Percentiles rank a stretch among this genome's conserved stretches.
Conservation (phyloP, 2,888 invertebrate genomes). For the Acronicta leporina region DNA sequence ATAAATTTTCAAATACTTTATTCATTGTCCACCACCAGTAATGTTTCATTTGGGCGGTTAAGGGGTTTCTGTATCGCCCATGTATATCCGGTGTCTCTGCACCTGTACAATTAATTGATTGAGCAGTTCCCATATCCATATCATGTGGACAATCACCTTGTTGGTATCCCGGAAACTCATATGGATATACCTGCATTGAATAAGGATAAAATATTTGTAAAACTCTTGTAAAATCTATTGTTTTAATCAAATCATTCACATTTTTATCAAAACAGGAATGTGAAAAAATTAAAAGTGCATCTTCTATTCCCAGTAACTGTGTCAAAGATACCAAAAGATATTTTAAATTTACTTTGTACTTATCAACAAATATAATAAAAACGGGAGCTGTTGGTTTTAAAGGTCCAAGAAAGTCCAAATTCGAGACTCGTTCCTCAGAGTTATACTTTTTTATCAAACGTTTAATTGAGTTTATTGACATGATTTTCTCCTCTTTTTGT, state of each 20-base stretch:
- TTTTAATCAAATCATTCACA: conserved; percentile 60
- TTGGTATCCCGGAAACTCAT: conserved; percentile 66
- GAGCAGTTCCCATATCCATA: conserved; percentile 54
- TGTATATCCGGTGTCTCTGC: conserved; percentile 64
- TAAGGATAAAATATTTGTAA: conserved; percentile 75
- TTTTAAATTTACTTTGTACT: conserved; percentile 61
- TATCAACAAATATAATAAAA: conserved; percentile 66
- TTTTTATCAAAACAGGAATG: conserved; percentile 68
- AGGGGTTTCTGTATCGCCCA: conserved; percentile 66
- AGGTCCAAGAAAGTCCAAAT: conserved; percentile 61
- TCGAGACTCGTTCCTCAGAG: conserved; percentile 53
- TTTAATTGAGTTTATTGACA: conserved; percentile 25
- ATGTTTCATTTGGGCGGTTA: conserved; percentile 66
- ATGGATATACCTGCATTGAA: conserved; percentile 66
- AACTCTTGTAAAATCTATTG: conserved; percentile 72
- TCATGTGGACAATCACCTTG: conserved; percentile 61
- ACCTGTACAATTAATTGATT: conserved; percentile 63
- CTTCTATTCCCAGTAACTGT: conserved; percentile 67
- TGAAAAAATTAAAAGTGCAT: conserved; percentile 71
- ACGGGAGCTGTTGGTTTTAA: conserved; percentile 61
- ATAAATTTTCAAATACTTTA: conserved; percentile 68
- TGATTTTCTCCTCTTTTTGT: not conserved
- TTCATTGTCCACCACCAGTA: conserved; percentile 81
- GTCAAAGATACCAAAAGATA: conserved; percentile 67
- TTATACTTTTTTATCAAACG: conserved; percentile 35